Percentiles rank a stretch among this genome's conserved stretches.
Conservation (phyloP, 2,797 vertebrate genomes). For the Gorsachius magnificus region DNA sequence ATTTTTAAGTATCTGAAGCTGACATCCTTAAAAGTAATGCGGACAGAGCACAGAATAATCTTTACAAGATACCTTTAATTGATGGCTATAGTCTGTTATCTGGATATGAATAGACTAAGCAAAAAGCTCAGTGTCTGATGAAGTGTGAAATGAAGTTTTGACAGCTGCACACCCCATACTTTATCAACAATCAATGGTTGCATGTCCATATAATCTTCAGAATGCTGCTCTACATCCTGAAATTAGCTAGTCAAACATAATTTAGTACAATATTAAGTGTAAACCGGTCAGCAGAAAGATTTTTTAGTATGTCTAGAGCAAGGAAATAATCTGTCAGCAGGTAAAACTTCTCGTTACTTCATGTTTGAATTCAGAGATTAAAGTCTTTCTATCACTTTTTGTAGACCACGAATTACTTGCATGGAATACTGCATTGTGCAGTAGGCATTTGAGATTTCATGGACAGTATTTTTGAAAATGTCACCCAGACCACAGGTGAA, state of each 20-base stretch:
- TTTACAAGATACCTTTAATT: neutral
- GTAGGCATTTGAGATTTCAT: neutral
- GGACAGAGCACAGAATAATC: neutral
- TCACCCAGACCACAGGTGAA: neutral
- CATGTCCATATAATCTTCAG: neutral
- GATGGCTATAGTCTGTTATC: neutral
- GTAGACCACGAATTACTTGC: neutral
- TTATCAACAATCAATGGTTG: neutral
- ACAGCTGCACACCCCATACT: neutral
- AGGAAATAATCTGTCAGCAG: neutral
- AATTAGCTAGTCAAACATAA: neutral
- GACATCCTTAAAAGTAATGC: neutral
- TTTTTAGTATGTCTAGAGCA: neutral
- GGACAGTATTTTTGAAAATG: neutral
- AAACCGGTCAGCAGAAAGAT: neutral
- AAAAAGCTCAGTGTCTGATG: neutral
- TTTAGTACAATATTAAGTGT: neutral
- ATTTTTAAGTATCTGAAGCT: neutral
- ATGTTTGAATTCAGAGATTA: neutral
- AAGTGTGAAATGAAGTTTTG: slow-evolving; percentile 16
- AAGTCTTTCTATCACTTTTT: neutral
- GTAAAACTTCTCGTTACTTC: neutral
- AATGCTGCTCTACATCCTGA: neutral
- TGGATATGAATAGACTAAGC: neutral
- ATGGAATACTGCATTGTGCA: neutral